These are phyloP conservation scores for Rosalia funebris DNA, from an alignment of 2,888 invertebrate genomes.

Conservation along the genomic window DNA sequence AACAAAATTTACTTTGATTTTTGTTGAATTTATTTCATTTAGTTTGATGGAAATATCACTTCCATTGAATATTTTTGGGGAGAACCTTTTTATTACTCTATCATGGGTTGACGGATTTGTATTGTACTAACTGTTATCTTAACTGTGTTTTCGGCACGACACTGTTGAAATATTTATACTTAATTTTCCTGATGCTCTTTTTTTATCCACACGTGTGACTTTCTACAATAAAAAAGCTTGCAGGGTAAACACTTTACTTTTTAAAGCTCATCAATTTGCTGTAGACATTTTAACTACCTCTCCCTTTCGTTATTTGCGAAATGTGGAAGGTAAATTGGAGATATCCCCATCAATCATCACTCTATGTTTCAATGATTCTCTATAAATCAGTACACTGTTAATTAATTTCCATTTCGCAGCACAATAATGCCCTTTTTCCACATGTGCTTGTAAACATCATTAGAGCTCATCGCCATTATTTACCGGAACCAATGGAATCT, in stretches of 20 bases:
- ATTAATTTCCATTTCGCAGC: conserved; percentile 19
- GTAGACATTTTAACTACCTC: conserved; percentile 33
- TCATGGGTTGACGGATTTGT: too few relatives aligned
- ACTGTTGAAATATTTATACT: too few relatives aligned
- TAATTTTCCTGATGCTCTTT: too few relatives aligned
- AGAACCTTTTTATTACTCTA: too few relatives aligned
- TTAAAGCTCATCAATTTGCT: conserved; percentile 39
- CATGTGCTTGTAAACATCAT: conserved; percentile 16
- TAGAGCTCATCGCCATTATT: conserved; percentile 17
- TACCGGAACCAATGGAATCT: conserved; percentile 19
- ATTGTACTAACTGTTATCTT: too few relatives aligned
- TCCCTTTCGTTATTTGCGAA: conserved; percentile 28
- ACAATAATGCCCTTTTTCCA: conserved; percentile 14
- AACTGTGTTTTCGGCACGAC: too few relatives aligned
- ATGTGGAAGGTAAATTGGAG: conserved; percentile 36
- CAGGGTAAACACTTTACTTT: conserved; percentile 27
- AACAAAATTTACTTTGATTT: too few relatives aligned
- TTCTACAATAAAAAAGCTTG: too few relatives aligned
- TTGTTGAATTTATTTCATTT: too few relatives aligned
- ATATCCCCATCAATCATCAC: conserved; percentile 34
- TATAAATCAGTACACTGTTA: conserved; percentile 14
- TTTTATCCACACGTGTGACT: too few relatives aligned
- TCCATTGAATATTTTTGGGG: too few relatives aligned
- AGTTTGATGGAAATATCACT: too few relatives aligned
- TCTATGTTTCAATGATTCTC: conserved; percentile 8